Base-by-base conservation (phyloP, 2,888 invertebrate species). In the Harmothoe impar region DNA sequence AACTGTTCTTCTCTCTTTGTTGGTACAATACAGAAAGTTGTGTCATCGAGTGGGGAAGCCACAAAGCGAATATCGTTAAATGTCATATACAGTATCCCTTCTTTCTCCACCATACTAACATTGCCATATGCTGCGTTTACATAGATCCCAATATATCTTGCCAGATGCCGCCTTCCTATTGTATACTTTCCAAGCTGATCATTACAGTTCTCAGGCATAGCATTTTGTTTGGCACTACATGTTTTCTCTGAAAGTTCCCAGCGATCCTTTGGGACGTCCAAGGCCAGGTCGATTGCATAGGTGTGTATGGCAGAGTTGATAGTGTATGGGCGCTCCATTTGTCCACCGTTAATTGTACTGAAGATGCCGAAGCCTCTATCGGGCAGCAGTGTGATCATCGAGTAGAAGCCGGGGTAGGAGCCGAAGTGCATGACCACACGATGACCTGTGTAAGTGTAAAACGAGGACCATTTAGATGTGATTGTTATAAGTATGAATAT, bases 351-450 rank as follows among this genome's bases (percentile, higher is more conserved):
- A 20, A 84, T 56, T 1, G 84, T 29, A 12, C 72, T 68, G 56
- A 84, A 90, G 23, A 90, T 90, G 10, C 68, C 90, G 33, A 90
- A 62, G 23, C 3, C 25, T 10, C 31, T 15, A 31, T 25, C 35
- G 23, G 84, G 81, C 0, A 90, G 29, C 54, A 90, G 62, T 20
- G 90, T 90, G 25, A 90, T 81, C 84, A 84, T 54, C 0, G 84
- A 84, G 62, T 90, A 90, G 84, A 23, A 54, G 17, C 90, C 90
- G 7, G 85, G 84, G 81, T 56, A 90, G 12, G 90, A 90, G 10
- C 90, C 90, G 43, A 81, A 90, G 54, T 90, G 90, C 90, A 90
- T 90, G 56, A 81, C 10, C 17, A 54, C 81, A 23, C 77, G 29
- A 20, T 84, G 81, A 84, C 62, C 90, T 90, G 62, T 17, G 77